Percentiles rank a stretch among this genome's conserved stretches.
phyloP scores from a whole-genome alignment of 2,113 vertebrate species.

The Eira barbara region DNA sequence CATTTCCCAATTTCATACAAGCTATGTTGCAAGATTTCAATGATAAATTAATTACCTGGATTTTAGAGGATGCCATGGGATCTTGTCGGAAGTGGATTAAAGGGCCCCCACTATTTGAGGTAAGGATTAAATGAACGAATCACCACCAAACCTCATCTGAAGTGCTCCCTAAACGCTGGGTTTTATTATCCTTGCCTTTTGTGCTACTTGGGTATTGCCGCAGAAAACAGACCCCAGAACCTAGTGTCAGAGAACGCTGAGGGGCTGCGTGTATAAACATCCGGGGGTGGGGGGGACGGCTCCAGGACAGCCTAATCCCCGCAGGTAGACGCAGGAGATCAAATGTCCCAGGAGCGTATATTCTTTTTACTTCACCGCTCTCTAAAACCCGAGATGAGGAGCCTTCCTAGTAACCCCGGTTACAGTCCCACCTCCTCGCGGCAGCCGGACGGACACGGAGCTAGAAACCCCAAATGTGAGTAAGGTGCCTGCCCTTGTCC shows the following conservation, averaged over 20 bases:
- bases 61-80: not conserved
- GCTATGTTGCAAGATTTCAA: not conserved
- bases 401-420: not conserved
- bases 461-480: not conserved
- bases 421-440: not conserved
- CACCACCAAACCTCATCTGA: not conserved
- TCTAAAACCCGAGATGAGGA: not conserved
- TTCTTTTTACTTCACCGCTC: not conserved
- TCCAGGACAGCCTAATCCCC: not conserved
- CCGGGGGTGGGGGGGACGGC: too few relatives aligned
- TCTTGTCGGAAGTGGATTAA: not conserved
- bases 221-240: not conserved
- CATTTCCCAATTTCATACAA: not conserved
- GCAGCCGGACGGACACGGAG: not conserved
- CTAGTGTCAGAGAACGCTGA: not conserved
- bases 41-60: not conserved
- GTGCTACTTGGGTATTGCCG: not conserved
- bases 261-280: not conserved
- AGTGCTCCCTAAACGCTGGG: not conserved
- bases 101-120: not conserved
- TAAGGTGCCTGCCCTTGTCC: not conserved
- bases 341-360: not conserved
- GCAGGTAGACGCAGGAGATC: not conserved
- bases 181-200: not conserved
- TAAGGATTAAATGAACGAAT: not conserved